Conservation (phyloP, 2,888 invertebrate species). For the Microdon myrmicae region DNA sequence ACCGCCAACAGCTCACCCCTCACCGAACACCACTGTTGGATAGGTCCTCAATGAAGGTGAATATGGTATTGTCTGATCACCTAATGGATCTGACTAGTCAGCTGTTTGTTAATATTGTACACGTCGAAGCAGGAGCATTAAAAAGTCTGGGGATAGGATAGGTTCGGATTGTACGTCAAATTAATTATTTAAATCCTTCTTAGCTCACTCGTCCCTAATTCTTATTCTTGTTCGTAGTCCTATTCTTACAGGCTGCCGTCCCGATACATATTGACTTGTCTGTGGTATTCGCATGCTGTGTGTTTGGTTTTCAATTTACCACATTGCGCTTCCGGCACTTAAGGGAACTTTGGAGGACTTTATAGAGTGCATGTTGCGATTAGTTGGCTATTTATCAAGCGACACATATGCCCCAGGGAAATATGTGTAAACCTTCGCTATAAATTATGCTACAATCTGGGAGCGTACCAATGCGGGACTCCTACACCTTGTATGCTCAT, state of each 20-base stretch:
- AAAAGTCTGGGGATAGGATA: too few relatives aligned
- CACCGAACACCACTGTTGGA: too few relatives aligned
- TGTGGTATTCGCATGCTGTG: conserved; percentile 27
- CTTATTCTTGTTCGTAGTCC: too few relatives aligned
- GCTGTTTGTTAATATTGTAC: too few relatives aligned
- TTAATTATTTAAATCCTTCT: conserved; percentile 50
- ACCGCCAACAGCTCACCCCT: conserved; percentile 8
- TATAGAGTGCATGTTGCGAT: conserved; percentile 51
- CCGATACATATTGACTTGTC: conserved; percentile 39
- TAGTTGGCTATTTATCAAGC: conserved; percentile 53
- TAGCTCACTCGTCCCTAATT: too few relatives aligned
- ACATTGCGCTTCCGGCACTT: conserved; percentile 47
- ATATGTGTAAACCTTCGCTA: conserved; percentile 38
- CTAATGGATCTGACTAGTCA: neutral
- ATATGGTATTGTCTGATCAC: conserved; percentile 20
- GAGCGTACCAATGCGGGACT: conserved; percentile 45
- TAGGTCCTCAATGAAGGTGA: conserved; percentile 45
- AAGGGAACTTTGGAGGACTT: conserved; percentile 40
- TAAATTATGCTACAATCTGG: conserved; percentile 45
- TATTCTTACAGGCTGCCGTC: too few relatives aligned
- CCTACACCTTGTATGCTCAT: conserved; percentile 38
- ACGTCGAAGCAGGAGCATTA: too few relatives aligned
- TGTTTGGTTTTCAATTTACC: conserved; percentile 49
- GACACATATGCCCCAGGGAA: conserved; percentile 48
- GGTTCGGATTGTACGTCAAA: conserved; percentile 38